Base-by-base conservation (phyloP, 2,888 invertebrate species). In the Caradrina kadenii region DNA sequence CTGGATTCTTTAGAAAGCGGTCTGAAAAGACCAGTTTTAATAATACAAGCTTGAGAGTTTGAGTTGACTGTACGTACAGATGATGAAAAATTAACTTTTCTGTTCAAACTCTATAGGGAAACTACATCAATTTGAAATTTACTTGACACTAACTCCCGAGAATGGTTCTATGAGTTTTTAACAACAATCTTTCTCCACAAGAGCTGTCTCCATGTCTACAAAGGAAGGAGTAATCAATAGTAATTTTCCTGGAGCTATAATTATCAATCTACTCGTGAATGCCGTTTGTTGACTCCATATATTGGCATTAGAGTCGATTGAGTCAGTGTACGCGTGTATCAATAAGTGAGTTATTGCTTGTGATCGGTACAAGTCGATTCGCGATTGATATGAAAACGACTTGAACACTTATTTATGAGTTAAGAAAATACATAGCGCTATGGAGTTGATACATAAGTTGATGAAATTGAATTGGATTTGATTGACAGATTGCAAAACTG, bases 181-280 rank as follows among this genome's bases (percentile, higher is more conserved):
- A 61, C 21, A 22, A 45, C 10, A 60, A 21, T 31, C 17, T 56
- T 56, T 56, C 15, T 11, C 17, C 7, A 35, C 15, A 17, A 39
- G 17, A 42, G 6, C 2, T 50, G 35, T 63, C 17, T 49, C 60
- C 6, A 55, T 48, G 5, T 21, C 19, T 22, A 1, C 53, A 54
- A 45, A 52, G 15, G 21, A 42, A 22, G 19, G 17, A 15, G 15
- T 64, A 60, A 73, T 76, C 65, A 65, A 76, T 50, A 70, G 56
- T 35, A 73, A 80, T 70, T 73, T 67, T 53, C 67, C 45, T 45
- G 10, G 8, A 31, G 63, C 42, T 52, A n/a, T 73, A 70, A 76
- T 80, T 70, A 79, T 55, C 19, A 69, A 60, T 48, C 26, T 64
- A 42, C 39, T 54, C 35, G 7, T 42, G 22, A 64, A 67, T 64